Evolutionary conservation across 2,888 invertebrate species (phyloP).

Genomic region (Phaedon cochleariae): DNA sequence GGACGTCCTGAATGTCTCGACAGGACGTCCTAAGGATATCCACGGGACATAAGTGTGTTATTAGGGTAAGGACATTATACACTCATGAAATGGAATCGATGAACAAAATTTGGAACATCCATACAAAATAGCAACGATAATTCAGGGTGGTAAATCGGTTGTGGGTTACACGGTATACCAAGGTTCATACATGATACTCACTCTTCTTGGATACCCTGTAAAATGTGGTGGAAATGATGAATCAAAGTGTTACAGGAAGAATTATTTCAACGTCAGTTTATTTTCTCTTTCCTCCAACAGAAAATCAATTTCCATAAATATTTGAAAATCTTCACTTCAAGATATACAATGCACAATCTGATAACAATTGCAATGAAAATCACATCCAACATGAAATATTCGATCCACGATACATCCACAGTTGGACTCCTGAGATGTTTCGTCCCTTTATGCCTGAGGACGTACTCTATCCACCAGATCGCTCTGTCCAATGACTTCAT

Average conservation of each 20-base stretch:
- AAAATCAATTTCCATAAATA: background rate
- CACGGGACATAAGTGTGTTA: too few relatives aligned
- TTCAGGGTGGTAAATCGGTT: too few relatives aligned
- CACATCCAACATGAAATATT: constrained; percentile 62
- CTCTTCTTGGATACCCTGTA: too few relatives aligned
- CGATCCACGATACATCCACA: constrained; percentile 59
- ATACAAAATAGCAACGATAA: too few relatives aligned
- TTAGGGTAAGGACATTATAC: too few relatives aligned
- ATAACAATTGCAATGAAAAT: constrained; percentile 14
- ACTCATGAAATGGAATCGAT: too few relatives aligned
- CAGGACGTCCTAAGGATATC: too few relatives aligned
- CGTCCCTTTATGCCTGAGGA: constrained; percentile 57
- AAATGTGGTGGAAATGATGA: too few relatives aligned
- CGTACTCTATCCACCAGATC: constrained; percentile 51
- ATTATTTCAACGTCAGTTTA: background rate
- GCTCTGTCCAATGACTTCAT: constrained; percentile 47
- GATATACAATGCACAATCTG: background rate
- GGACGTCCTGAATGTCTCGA: too few relatives aligned
- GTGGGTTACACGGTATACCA: too few relatives aligned
- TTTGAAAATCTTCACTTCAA: background rate
- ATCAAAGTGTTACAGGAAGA: background rate
- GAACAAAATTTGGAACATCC: too few relatives aligned
- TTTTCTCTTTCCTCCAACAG: background rate
- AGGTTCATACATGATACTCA: too few relatives aligned
- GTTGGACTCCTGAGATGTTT: constrained; percentile 62